phyloP scores from a whole-genome alignment of 2,888 invertebrate genomes.

The Camptogramma bilineatum region DNA sequence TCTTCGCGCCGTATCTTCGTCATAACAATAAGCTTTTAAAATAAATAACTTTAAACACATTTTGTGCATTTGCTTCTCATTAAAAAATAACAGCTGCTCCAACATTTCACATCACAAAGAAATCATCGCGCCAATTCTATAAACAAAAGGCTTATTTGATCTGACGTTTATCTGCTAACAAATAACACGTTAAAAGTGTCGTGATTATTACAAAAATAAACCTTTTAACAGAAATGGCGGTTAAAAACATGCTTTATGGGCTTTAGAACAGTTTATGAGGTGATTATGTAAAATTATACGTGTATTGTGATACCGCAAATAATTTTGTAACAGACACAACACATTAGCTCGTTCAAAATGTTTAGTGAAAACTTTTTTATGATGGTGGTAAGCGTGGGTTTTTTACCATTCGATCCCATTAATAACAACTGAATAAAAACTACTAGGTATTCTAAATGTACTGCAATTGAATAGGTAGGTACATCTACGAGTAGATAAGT shows the following conservation, averaged over 20 bases:
- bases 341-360: not conserved
- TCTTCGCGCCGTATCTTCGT: not conserved
- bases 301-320: constrained; percentile 13
- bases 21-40: constrained; percentile 23
- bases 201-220: constrained; percentile 56
- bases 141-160: constrained; percentile 45
- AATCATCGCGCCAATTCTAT: constrained; percentile 28
- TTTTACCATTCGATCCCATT: not conserved
- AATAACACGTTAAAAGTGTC: constrained; percentile 45
- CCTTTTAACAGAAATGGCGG: constrained; percentile 46
- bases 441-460: too few relatives aligned
- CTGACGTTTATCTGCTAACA: constrained; percentile 41
- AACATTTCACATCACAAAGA: constrained; percentile 39
- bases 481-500: too few relatives aligned
- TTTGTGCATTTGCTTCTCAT: constrained; percentile 29
- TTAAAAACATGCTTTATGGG: constrained; percentile 22
- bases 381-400: not conserved
- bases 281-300: constrained; percentile 29
- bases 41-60: constrained; percentile 29
- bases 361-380: not conserved
- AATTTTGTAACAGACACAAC: not conserved
- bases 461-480: too few relatives aligned
- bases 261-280: constrained; percentile 36
- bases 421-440: not conserved
- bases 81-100: constrained; percentile 37